Base-by-base conservation (phyloP, 2,113 vertebrate genomes). In the Colaptes auratus region DNA sequence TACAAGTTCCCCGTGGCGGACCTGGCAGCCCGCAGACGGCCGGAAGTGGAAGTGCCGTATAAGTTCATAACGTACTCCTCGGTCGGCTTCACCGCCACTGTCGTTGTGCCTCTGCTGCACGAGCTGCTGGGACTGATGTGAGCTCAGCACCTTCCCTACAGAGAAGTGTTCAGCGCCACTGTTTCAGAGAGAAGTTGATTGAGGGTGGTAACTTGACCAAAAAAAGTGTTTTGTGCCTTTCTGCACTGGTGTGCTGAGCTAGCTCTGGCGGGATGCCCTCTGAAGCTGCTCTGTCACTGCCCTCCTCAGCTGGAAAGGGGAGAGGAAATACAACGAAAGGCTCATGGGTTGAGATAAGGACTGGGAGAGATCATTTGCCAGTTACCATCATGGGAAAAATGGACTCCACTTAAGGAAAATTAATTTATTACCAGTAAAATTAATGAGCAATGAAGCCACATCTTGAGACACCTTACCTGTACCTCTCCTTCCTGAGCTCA, bases 41-140 rank as follows among this genome's bases (percentile, higher is more conserved):
- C 97, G 82, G 98, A 99, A 88, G 99, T 99, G 0, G 99, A 99
- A 92, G 99, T 99, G 77, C 99, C 99, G 0, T 99, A 98, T 27
- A 99, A 99, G 93, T 99, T 99, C 67, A 82, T 97, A 60, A 99
- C 99, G 0, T 99, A 99, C 70, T 96, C 97, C 9, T 93, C 97
- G 0, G 97, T 99, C 1, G 99, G 99, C 93, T 85, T 99, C 82
- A 97, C 97, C 8, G 98, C 99, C 17, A 98, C 98, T 0, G 97
- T 98, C 25, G 5, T 99, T 2, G 98, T 99, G 87, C 98, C 98
- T 0, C 97, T 98, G 93, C 58, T 99, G 10, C 98, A 99, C 39
- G 7, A 92, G 58, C 70, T 98, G 28, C 31, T 99, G 73, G 98
- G 98, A 6, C 69, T 99, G 69, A 79, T 98, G 64, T 99, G 98